phyloP scores from a whole-genome alignment of 2,888 invertebrate species.

The Campoplex nolae region DNA sequence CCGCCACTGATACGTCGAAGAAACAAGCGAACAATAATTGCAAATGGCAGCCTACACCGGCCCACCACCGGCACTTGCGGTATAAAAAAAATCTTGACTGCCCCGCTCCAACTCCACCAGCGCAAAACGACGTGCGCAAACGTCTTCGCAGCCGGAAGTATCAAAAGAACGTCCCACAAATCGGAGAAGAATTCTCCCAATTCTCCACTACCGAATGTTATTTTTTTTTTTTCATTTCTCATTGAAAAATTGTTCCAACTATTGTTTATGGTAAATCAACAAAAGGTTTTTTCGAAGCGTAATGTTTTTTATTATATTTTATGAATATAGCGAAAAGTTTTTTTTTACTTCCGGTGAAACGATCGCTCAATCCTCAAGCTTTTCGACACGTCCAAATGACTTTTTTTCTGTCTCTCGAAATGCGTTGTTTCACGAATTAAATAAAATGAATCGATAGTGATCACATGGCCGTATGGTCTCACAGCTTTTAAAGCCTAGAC shows the following conservation, averaged over 20 bases:
- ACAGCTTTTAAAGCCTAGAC: too few species aligned
- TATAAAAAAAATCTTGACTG: background rate
- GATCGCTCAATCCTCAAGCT: background rate
- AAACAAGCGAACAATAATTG: background rate
- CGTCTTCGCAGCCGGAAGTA: background rate
- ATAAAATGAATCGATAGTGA: background rate
- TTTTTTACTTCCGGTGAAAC: background rate
- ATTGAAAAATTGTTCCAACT: background rate
- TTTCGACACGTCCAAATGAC: background rate
- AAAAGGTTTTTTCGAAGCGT: background rate
- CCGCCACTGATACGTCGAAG: background rate
- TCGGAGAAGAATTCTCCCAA: background rate
- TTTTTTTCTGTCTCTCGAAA: background rate
- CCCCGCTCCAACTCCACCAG: background rate
- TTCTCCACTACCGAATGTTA: too few species aligned
- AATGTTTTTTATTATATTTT: background rate
- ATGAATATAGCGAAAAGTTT: background rate
- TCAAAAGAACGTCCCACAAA: background rate
- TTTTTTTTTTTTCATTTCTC: background rate
- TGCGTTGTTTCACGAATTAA: background rate
- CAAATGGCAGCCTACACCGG: background rate
- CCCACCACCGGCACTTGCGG: too few species aligned
- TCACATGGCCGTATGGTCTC: too few species aligned
- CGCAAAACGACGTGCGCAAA: background rate
- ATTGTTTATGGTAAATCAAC: background rate